phyloP scores from a whole-genome alignment of 1,140 invertebrate species.

The Bacillus rossius region DNA sequence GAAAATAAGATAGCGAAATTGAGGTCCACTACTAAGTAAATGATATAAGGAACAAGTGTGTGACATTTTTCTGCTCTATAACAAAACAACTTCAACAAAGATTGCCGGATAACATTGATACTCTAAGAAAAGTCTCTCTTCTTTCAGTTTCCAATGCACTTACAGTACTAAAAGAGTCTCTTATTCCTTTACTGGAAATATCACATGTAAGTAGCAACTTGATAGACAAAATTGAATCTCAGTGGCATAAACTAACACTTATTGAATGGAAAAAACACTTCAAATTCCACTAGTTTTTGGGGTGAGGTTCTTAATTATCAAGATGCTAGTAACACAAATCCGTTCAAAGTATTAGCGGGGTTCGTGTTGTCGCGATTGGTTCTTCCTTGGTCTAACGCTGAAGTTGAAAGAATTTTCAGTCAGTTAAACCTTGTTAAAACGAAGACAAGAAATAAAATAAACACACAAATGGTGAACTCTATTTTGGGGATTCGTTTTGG shows the following conservation, averaged over 20 bases:
- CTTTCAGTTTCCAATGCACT: too few relatives aligned
- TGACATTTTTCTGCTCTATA: neutral
- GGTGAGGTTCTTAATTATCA: slow-evolving; percentile 6
- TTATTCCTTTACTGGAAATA: too few relatives aligned
- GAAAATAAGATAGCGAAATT: too few relatives aligned
- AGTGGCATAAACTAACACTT: slow-evolving; percentile 12
- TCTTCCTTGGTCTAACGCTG: slow-evolving; percentile 20
- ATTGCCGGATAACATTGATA: neutral
- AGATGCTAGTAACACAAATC: slow-evolving; percentile 14
- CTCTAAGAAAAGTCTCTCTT: too few relatives aligned
- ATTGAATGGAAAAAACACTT: slow-evolving; percentile 10
- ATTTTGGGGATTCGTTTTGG: slow-evolving; percentile 5
- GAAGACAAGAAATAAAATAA: slow-evolving; percentile 1
- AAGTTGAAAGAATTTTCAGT: slow-evolving; percentile 23
- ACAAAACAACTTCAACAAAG: neutral
- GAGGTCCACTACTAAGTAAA: too few relatives aligned
- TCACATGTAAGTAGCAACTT: neutral
- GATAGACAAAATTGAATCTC: slow-evolving; percentile 19
- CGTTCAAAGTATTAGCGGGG: slow-evolving; percentile 18
- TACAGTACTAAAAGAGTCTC: too few relatives aligned
- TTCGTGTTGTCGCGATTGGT: slow-evolving; percentile 14
- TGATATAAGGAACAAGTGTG: neutral
- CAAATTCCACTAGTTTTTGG: slow-evolving; percentile 12
- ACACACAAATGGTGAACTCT: neutral
- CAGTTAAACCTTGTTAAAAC: slow-evolving; percentile 25